A percentile compares a stretch with the other conserved stretches of the same genome.
These are phyloP conservation scores for Sclerurus mexicanus DNA, from an alignment of 2,113 vertebrate genomes.

Conservation along the genomic window DNA sequence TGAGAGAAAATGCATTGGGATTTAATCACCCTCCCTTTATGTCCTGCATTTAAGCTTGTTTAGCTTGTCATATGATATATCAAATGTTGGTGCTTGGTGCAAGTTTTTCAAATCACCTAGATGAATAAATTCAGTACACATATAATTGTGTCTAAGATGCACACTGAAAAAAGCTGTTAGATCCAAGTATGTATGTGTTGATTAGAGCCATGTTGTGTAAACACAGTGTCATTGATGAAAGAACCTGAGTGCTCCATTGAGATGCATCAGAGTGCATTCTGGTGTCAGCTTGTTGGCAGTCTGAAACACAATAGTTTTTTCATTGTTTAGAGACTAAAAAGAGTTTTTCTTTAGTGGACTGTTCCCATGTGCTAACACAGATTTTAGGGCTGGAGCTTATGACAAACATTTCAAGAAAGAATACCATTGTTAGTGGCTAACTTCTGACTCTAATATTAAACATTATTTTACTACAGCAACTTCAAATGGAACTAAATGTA, in stretches of 20 bases:
- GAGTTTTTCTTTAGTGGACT: neutral
- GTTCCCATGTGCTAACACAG: neutral
- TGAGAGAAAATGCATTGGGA: conserved; percentile 31
- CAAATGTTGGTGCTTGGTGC: neutral
- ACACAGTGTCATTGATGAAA: neutral
- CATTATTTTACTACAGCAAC: neutral
- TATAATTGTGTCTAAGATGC: conserved; percentile 28
- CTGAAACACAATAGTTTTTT: neutral
- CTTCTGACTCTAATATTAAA: neutral
- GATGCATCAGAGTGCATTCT: neutral
- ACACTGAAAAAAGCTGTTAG: conserved; percentile 14
- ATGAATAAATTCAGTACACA: neutral
- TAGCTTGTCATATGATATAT: neutral
- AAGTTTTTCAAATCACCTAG: conserved; percentile 16
- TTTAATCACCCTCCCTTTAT: conserved; percentile 34
- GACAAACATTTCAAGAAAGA: neutral
- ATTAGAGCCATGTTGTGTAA: neutral
- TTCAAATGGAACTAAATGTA: neutral
- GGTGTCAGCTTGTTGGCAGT: neutral
- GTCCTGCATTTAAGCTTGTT: conserved; percentile 1
- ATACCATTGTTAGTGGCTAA: neutral
- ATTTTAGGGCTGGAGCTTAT: neutral
- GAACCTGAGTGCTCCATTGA: neutral
- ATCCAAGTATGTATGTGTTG: neutral
- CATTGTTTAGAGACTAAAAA: neutral